Evolutionary conservation across 2,888 invertebrate genomes (phyloP), one percentile per base, ranked within the genome.

Genomic region (Odontocerum albicorne): DNA sequence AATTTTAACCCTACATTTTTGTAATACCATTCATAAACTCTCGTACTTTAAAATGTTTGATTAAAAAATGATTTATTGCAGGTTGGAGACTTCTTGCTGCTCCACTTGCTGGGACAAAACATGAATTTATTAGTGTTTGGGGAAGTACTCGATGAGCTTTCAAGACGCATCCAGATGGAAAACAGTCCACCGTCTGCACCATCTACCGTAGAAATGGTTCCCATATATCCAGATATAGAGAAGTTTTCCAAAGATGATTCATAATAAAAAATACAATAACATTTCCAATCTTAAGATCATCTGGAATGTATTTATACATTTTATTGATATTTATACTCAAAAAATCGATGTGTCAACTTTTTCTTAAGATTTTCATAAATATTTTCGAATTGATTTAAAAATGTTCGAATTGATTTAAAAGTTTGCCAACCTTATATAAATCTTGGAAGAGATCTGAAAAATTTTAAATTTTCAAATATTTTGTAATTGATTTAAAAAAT

Each of bases 21-120:
- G 4, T 2, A 33, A 15, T n/a, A n/a, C 13, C 6, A 15, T 33
- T 33, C 13, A 33, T 13, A 15, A 7, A 15, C 13, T 1, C 13
- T 33, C 13, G 7, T 7, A 32, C n/a, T 15, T 35, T 27, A 32
- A 38, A 40, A 42, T 55, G 40, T n/a, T 36, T 10, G 19, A 45
- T 35, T 49, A 49, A 17, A 2, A 17, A 40, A 17, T 20, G n/a
- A 32, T 15, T 40, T 59, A 52, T 73, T 73, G 13, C 70, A 91
- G 90, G 87, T 93, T 64, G 92, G 92, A 20, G 93, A 94, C 68
- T 93, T 92, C 73, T 77, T 93, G 59, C 75, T 93, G 57, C 75
- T 94, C 53, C 91, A 92, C 67, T 75, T 93, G 52, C 77, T 93
- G 46, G 90, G 92, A 21, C 92, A 93, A 72, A 94, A 94, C 70